These are phyloP conservation scores for Pionites leucogaster DNA, from an alignment of 2,113 vertebrate genomes.

Conservation along the genomic window DNA sequence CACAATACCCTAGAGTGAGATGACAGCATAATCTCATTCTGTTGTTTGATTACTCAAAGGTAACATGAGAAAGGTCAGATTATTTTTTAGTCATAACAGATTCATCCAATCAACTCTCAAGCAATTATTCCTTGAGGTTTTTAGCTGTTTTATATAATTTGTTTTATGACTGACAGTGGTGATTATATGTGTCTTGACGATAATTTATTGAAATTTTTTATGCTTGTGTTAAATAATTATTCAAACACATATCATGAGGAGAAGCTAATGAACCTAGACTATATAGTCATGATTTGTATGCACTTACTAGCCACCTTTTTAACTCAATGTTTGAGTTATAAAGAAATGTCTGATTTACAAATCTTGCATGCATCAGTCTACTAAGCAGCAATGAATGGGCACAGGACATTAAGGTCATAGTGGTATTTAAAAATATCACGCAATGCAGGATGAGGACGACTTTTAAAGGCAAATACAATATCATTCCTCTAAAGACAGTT, in stretches of 20 bases:
- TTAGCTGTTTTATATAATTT: not conserved
- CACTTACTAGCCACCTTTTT: not conserved
- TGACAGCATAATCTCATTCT: not conserved
- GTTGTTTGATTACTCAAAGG: not conserved
- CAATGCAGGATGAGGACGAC: not conserved
- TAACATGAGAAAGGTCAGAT: not conserved
- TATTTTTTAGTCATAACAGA: not conserved
- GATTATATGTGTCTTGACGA: not conserved
- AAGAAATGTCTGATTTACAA: not conserved
- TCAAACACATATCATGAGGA: not conserved
- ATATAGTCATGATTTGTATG: not conserved
- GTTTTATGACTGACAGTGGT: not conserved
- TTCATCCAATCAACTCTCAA: not conserved
- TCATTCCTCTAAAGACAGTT: not conserved
- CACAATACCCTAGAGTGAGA: not conserved
- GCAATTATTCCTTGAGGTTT: not conserved
- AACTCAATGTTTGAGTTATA: not conserved
- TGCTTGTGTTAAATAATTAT: slow-evolving; percentile 11
- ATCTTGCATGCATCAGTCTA: not conserved
- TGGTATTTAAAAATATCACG: not conserved
- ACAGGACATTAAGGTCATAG: not conserved
- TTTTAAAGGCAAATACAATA: not conserved
- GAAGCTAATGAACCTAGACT: slow-evolving; percentile 1
- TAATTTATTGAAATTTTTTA: slow-evolving; percentile 15
- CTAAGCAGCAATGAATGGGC: not conserved